Conservation (phyloP, 2,797 vertebrate species). For the Tamandua tetradactyla region DNA sequence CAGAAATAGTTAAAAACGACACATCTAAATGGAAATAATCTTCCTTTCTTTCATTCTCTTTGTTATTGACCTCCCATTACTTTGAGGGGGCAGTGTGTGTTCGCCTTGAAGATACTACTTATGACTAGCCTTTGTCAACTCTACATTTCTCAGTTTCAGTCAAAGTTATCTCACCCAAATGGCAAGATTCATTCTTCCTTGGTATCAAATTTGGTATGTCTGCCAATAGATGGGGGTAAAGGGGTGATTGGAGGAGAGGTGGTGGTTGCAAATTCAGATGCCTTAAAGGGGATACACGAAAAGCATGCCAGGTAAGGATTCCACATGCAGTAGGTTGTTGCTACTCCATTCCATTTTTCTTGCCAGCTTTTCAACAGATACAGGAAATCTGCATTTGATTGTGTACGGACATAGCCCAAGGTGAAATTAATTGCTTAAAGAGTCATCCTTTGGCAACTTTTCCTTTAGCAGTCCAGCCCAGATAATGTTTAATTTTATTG, state of each 20-base stretch:
- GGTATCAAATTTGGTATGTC: background rate
- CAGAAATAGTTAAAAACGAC: background rate
- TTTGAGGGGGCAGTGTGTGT: background rate
- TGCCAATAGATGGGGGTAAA: background rate
- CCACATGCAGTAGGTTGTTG: background rate
- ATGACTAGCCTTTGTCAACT: background rate
- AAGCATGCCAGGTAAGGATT: background rate
- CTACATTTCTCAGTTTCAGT: background rate
- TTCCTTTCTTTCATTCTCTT: background rate
- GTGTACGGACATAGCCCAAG: background rate
- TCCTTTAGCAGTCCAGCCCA: conserved; percentile 75
- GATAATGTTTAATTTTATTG: conserved; percentile 84
- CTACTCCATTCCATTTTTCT: background rate
- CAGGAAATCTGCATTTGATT: conserved; percentile 43
- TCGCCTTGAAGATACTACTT: conserved; percentile 23
- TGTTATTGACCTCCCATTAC: background rate
- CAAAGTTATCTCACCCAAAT: background rate
- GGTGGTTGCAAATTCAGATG: background rate
- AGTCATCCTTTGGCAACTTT: conserved; percentile 72
- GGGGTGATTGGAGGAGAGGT: no score
- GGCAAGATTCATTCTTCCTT: background rate
- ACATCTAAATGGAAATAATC: background rate
- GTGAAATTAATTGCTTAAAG: conserved; percentile 68
- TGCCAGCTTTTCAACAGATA: conserved; percentile 56
- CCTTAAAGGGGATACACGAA: background rate